phyloP scores from a whole-genome alignment of 2,113 vertebrate genomes.

The Poeciliopsis occidentalis region DNA sequence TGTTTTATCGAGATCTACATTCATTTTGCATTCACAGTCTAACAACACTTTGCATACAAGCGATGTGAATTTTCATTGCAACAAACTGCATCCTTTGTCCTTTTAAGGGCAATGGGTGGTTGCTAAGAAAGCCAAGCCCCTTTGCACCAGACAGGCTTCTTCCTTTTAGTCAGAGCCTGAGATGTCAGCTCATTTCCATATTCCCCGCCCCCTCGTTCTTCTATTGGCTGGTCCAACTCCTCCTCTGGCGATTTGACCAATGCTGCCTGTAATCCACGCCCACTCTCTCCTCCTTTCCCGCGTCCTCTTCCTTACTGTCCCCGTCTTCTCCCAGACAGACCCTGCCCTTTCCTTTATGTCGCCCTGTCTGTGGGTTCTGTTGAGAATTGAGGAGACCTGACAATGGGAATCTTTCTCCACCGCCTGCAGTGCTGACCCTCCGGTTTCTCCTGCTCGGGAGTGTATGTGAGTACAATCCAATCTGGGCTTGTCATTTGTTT shows the following conservation, averaged over 20 bases:
- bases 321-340: slow-evolving; percentile 70
- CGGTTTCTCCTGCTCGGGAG: slow-evolving; percentile 44
- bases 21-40: slow-evolving; percentile 2
- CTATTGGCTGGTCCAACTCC: slow-evolving; percentile 63
- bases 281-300: slow-evolving; percentile 53
- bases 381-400: slow-evolving; percentile 50
- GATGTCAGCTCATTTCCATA: slow-evolving; percentile 48
- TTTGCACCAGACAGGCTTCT: slow-evolving; percentile 70
- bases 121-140: slow-evolving; percentile 56
- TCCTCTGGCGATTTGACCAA: slow-evolving; percentile 54
- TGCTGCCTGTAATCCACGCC: slow-evolving; percentile 46
- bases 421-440: slow-evolving; percentile 66
- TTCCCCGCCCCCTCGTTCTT: slow-evolving; percentile 46
- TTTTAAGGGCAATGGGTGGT: slow-evolving; percentile 61
- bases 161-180: slow-evolving; percentile 41
- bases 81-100: slow-evolving; percentile 59
- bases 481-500: slow-evolving; percentile 17
- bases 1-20: background rate
- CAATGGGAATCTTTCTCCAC: slow-evolving; percentile 58
- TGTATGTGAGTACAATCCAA: slow-evolving; percentile 75
- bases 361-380: slow-evolving; percentile 52
- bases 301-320: slow-evolving; percentile 59
- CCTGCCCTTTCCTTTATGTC: slow-evolving; percentile 72
- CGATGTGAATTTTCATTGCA: slow-evolving; percentile 20
- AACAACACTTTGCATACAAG: slow-evolving; percentile 4